Base-by-base conservation (phyloP, 35 echinoderm and acorn worm species). In the Ophiothrix spiculata region DNA sequence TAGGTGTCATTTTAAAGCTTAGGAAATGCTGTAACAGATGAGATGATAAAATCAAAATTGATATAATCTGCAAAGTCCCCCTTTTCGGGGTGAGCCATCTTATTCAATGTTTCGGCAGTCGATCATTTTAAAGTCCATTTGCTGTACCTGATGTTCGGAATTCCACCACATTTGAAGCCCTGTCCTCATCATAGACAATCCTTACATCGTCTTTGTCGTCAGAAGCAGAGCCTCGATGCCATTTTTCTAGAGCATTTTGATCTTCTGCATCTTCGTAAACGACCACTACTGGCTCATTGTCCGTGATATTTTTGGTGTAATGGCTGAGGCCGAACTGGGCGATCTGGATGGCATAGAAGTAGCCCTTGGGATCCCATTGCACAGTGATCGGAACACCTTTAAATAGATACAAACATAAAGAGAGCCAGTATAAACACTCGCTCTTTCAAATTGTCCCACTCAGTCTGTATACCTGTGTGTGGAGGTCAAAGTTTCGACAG, bases 291-390 rank as follows among this genome's bases (percentile, higher is more conserved):
- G 96, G 96, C 37, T 74, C 69, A 6, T 35, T 37, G 33, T 94
- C 92, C 0, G 96, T 99, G 1, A 99, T 56, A 35, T 99, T 99
- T 56, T 99, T 99, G 74, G 92, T 94, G 96, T 91, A 99, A 78
- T 99, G 96, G 81, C 92, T 99, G 32, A 99, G 83, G 35, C 92
- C 96, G 90, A 94, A 99, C 89, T 99, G 96, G 35, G 92, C 85
- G n/a, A 99, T 86, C 78, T 99, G 96, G 45, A 99, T 99, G 37
- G 96, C 91, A 37, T 99, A 99, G 86, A 94, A 99, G 86, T 99
- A 99, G 34, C 96, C 92, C 56, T 94, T 85, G 10, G 86, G 84
- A 25, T 85, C 95, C 95, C 95, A 98, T 74, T 98, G 95, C 13
- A 83, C 94, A 8, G 91, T 91, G 31, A 98, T 79, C 31, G 96